Percentiles rank a stretch among this genome's conserved stretches.
Evolutionary conservation across 2,797 vertebrate genomes (phyloP).

Genomic region (Lagocephalus sceleratus): DNA sequence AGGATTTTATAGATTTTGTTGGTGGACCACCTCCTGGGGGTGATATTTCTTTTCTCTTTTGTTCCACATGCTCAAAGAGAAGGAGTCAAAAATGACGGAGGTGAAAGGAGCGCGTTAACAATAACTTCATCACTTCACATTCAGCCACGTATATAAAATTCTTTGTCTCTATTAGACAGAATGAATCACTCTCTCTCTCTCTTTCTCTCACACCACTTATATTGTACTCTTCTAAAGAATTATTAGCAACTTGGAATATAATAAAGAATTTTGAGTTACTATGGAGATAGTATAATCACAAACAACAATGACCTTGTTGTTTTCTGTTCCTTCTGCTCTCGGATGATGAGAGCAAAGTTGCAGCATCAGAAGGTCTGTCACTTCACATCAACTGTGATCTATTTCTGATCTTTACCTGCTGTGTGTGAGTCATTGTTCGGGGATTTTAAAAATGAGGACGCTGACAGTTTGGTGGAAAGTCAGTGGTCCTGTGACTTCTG

Average conservation of each 20-base stretch:
- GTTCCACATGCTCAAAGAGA: slow-evolving; percentile 64
- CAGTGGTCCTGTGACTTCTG: too few species aligned
- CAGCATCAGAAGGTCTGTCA: slow-evolving; percentile 44
- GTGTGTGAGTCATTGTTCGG: slow-evolving; percentile 4
- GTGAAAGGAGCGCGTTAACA: slow-evolving; percentile 30
- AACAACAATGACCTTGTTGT: slow-evolving; percentile 72
- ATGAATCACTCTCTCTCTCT: slow-evolving; percentile 2
- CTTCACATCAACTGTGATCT: slow-evolving; percentile 5
- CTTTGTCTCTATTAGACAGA: slow-evolving; percentile 34
- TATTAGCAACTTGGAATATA: slow-evolving; percentile 55
- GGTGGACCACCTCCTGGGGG: slow-evolving; percentile 69
- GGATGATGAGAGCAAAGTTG: slow-evolving; percentile 51
- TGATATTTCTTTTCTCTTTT: slow-evolving; percentile 72
- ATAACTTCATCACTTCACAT: slow-evolving; percentile 44
- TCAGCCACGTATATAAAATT: slow-evolving; percentile 49
- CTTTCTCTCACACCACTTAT: slow-evolving; percentile 38
- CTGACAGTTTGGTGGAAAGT: too few species aligned
- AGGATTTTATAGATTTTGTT: slow-evolving; percentile 78
- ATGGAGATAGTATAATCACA: slow-evolving; percentile 69
- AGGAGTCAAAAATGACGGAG: slow-evolving; percentile 27
- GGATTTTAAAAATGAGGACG: too few species aligned
- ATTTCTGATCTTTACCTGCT: slow-evolving; percentile 36
- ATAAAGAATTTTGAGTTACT: slow-evolving; percentile 72
- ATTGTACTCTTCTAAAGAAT: slow-evolving; percentile 59
- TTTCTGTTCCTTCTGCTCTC: slow-evolving; percentile 40